These are phyloP conservation scores for Pristionchus japonicus DNA, from an alignment of 2,888 invertebrate genomes.

Conservation along the genomic window DNA sequence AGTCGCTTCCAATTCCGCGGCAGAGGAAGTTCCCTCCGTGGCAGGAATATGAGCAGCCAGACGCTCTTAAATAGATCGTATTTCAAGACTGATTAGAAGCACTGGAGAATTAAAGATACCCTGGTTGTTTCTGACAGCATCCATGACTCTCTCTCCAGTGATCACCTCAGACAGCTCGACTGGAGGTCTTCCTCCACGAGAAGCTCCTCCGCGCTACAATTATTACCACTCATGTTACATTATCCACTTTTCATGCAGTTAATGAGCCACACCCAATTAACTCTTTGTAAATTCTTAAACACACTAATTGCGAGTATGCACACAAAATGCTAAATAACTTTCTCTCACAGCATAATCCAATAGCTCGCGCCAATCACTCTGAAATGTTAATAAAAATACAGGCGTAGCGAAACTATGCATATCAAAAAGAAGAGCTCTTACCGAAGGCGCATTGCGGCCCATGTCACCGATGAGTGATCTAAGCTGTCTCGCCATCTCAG, in stretches of 20 bases:
- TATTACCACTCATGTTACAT: neutral
- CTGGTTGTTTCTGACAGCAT: constrained; percentile 57
- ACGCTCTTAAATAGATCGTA: constrained; percentile 48
- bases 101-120: constrained; percentile 47
- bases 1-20: constrained; percentile 68
- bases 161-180: constrained; percentile 61
- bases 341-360: constrained; percentile 29
- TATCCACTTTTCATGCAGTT: neutral
- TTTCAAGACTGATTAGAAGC: neutral
- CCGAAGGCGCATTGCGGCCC: constrained; percentile 22
- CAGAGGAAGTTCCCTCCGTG: constrained; percentile 52
- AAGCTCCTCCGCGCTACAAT: constrained; percentile 1
- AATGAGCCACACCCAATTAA: neutral
- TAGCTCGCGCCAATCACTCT: constrained; percentile 7
- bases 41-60: constrained; percentile 66
- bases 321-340: neutral
- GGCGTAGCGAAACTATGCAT: neutral
- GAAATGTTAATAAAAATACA: neutral
- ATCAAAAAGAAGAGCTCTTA: neutral
- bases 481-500: constrained; percentile 15
- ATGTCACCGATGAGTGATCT: constrained; percentile 24
- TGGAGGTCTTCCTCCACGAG: constrained; percentile 1
- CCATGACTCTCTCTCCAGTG: constrained; percentile 57
- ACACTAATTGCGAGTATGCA: neutral
- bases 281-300: neutral